Evolutionary conservation across 2,113 vertebrate genomes (phyloP).

Genomic region (Nymphicus hollandicus): DNA sequence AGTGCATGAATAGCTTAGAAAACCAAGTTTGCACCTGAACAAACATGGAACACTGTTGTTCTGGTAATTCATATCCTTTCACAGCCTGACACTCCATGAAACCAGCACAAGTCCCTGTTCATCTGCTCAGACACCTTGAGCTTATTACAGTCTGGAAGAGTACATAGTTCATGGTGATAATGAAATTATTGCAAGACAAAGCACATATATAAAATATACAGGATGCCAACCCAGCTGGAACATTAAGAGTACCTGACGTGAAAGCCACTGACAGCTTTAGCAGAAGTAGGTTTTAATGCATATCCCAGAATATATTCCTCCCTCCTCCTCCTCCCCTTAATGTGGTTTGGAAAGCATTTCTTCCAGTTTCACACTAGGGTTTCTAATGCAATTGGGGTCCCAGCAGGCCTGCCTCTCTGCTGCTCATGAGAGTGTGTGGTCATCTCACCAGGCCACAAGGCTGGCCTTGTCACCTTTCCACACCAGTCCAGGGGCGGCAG

Average conservation of each 20-base stretch:
- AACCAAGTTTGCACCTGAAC: neutral
- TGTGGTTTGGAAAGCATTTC: too few species aligned
- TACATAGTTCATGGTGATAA: fast-evolving
- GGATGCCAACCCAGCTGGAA: neutral
- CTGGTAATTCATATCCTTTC: too few species aligned
- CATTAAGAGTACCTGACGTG: neutral
- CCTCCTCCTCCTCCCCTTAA: neutral
- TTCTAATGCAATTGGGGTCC: too few species aligned
- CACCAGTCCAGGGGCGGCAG: fast-evolving
- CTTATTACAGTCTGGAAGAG: neutral
- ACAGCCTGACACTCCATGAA: neutral
- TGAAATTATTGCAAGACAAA: neutral
- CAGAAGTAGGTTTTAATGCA: neutral
- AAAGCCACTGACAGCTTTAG: neutral
- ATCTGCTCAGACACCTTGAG: neutral
- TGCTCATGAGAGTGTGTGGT: fast-evolving
- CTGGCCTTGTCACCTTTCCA: neutral
- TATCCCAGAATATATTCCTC: neutral
- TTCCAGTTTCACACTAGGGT: neutral
- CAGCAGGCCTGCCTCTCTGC: neutral
- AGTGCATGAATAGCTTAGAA: neutral
- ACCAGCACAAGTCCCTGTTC: neutral
- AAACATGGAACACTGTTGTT: fast-evolving
- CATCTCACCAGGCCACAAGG: fast-evolving
- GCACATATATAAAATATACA: neutral